Evolutionary conservation across 2,113 vertebrate genomes (phyloP).

Genomic region (Campylomormyrus tamandua): DNA sequence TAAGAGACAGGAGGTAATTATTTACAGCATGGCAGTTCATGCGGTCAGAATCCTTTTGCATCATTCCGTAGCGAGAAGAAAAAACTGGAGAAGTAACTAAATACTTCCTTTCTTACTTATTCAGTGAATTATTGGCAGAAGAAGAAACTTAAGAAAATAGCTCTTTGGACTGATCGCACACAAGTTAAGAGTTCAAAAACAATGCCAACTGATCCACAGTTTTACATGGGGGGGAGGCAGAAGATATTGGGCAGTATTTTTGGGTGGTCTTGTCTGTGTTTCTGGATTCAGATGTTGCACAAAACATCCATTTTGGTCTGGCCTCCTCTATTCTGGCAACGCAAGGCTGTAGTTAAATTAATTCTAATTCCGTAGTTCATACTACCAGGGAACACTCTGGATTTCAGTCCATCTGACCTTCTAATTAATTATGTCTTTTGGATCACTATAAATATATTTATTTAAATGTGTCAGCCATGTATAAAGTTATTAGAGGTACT

Average conservation of each 20-base stretch:
- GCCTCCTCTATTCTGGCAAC: background rate
- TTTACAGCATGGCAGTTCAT: conserved; percentile 30
- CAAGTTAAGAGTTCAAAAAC: background rate
- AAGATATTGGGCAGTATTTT: background rate
- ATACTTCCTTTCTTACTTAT: conserved; percentile 2
- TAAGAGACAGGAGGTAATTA: conserved; percentile 38
- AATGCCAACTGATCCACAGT: background rate
- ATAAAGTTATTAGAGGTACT: background rate
- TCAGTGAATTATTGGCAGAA: background rate
- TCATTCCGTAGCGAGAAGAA: conserved; percentile 19
- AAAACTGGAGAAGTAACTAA: background rate
- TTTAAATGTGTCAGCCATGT: background rate
- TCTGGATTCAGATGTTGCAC: background rate
- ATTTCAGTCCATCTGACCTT: background rate
- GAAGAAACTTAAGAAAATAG: background rate
- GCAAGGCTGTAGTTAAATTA: background rate
- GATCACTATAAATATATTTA: background rate
- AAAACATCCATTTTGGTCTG: background rate
- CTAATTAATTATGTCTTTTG: background rate
- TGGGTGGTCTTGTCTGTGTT: conserved; percentile 1
- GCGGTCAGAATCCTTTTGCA: conserved; percentile 16
- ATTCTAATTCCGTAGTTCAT: background rate
- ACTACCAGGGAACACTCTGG: background rate
- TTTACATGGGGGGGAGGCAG: background rate
- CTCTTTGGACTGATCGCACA: background rate